Evolutionary conservation across 2,888 invertebrate species (phyloP).

Genomic region (Didymodactylos carnosus): DNA sequence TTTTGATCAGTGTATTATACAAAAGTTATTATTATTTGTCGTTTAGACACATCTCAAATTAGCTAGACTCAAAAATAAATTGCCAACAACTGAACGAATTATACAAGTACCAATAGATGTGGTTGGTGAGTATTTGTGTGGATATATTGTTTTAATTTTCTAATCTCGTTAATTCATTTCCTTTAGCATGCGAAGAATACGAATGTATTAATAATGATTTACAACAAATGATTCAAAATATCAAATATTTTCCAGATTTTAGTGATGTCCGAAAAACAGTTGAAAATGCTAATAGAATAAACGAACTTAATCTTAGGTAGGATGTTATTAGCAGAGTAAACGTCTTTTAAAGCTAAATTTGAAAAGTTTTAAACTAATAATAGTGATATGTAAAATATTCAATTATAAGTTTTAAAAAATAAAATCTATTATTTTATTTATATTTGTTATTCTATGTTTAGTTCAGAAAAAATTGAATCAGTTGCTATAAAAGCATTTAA

Average conservation of each 20-base stretch:
- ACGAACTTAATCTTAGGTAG: neutral
- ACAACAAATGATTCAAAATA: neutral
- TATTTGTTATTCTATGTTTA: neutral
- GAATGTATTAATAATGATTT: neutral
- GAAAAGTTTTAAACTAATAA: too few relatives aligned
- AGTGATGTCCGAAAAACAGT: neutral
- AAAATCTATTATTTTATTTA: too few relatives aligned
- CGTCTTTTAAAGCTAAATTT: too few relatives aligned
- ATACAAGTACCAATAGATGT: neutral
- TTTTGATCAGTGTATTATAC: too few relatives aligned
- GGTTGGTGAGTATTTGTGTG: neutral
- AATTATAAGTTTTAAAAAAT: too few relatives aligned
- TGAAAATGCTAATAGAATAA: neutral
- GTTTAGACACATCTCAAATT: neutral
- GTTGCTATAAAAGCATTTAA: neutral
- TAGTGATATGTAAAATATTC: too few relatives aligned
- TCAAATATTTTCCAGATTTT: neutral
- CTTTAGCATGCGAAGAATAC: neutral
- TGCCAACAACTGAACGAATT: neutral
- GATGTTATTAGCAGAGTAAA: too few relatives aligned
- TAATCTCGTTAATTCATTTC: neutral
- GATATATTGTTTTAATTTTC: neutral
- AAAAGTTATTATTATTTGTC: too few relatives aligned
- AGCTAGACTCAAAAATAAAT: neutral
- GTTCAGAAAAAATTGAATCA: neutral